Evolutionary conservation across 2,113 vertebrate species (phyloP), one percentile per base, ranked within the genome.

Genomic region (Triplophysa siluroides): DNA sequence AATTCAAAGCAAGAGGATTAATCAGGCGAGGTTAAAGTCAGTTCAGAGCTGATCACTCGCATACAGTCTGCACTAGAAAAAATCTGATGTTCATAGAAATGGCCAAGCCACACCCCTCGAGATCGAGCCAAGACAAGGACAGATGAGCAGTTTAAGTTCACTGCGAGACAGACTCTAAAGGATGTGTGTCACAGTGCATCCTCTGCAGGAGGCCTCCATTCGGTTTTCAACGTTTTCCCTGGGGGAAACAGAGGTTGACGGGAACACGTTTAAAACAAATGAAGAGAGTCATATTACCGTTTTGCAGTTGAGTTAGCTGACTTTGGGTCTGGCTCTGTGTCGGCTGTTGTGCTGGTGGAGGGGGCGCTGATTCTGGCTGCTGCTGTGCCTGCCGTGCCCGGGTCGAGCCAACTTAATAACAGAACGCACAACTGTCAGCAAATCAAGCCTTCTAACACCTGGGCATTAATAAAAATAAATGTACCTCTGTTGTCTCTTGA

Each of bases 401-500:
- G 65, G 95, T 94, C 80, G 96, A 95, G 92, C 92, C 94, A 87
- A 92, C 91, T 93, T 63, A 85, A 90, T 78, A 54, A 86, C 83
- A 90, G 78, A 75, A 45, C 61, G 43, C 58, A 26, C 7, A 61
- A 29, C 18, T 24, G 58, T 76, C 26, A 69, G 14, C 10, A 21
- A 11, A 56, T 77, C 18, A 54, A 50, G 52, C 41, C 41, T 3
- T 8, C 7, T 38, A 18, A 33, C 61, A 69, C 41, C 13, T 16
- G 19, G n/a, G 47, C 24, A 60, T 78, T 18, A 70, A 19, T 26
- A 45, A 18, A 7, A 19, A 9, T 1, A 78, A 83, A 79, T 87
- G 91, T 92, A 98, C 98, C 98, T 97, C 95, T 94, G 79, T 96
- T 97, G 84, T 98, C 97, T 92, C 94, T 96, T 88, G 93, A 89